phyloP scores from a whole-genome alignment of 2,797 vertebrate genomes.

The Semotilus atromaculatus region DNA sequence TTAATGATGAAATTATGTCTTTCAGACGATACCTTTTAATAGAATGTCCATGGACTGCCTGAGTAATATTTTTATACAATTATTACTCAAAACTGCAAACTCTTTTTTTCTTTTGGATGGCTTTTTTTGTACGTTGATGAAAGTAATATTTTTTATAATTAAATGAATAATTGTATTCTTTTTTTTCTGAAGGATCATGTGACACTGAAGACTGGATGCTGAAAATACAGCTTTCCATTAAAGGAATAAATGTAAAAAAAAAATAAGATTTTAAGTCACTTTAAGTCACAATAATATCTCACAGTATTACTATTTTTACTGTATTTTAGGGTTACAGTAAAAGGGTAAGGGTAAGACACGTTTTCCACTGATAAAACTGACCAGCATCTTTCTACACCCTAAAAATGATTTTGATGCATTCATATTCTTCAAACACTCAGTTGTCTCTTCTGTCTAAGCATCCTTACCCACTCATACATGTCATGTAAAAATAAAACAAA shows the following conservation, averaged over 20 bases:
- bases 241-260: too few relatives aligned
- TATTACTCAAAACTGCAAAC: not conserved
- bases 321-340: not conserved
- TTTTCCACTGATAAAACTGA: not conserved
- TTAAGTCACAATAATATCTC: not conserved
- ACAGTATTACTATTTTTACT: not conserved
- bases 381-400: not conserved
- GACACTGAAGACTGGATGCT: not conserved
- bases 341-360: too few relatives aligned
- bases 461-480: not conserved
- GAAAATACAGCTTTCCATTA: not conserved
- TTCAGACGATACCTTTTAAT: not conserved
- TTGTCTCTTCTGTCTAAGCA: not conserved
- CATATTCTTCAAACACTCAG: not conserved
- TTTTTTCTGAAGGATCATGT: not conserved
- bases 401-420: not conserved
- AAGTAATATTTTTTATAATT: not conserved
- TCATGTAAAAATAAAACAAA: not conserved
- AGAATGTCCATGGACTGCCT: not conserved
- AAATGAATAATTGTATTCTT: not conserved
- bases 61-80: not conserved
- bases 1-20: conserved; percentile 3
- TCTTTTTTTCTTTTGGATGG: too few relatives aligned
- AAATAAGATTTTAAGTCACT: too few relatives aligned
- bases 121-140: not conserved